Conservation (phyloP, 1,140 invertebrate genomes). For the Neomicropteryx cornuta region DNA sequence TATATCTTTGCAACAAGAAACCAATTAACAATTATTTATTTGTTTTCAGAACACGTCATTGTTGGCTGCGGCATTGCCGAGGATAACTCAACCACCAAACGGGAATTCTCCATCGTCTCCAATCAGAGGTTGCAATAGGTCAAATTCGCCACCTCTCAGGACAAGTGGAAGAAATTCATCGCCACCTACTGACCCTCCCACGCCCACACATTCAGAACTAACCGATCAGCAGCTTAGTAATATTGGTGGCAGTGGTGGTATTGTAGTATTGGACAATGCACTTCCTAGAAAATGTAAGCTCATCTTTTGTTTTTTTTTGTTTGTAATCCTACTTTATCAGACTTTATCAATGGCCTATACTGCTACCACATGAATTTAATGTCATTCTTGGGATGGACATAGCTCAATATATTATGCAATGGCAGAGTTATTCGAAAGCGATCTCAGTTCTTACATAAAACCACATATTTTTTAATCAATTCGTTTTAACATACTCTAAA, state of each 20-base stretch:
- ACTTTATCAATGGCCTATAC: background rate
- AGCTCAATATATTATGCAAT: background rate
- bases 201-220: conserved; percentile 40
- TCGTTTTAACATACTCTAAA: conserved; percentile 1
- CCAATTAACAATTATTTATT: background rate
- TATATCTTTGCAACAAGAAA: no score
- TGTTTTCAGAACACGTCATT: conserved; percentile 18
- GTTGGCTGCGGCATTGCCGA: conserved; percentile 57
- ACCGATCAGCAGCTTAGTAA: conserved; percentile 31
- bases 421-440: background rate
- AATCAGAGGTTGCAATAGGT: conserved; percentile 21
- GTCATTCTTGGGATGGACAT: no score
- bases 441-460: background rate
- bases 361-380: no score
- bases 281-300: conserved; percentile 39
- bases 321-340: background rate
- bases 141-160: conserved; percentile 14
- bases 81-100: conserved; percentile 48
- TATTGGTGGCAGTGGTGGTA: conserved; percentile 20
- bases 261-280: conserved; percentile 27
- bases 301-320: background rate
- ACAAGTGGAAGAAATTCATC: conserved; percentile 13
- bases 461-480: background rate
- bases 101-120: conserved; percentile 9
- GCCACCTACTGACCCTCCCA: conserved; percentile 38